phyloP scores from a whole-genome alignment of 2,888 invertebrate genomes.

The Drosophila aldrichi region DNA sequence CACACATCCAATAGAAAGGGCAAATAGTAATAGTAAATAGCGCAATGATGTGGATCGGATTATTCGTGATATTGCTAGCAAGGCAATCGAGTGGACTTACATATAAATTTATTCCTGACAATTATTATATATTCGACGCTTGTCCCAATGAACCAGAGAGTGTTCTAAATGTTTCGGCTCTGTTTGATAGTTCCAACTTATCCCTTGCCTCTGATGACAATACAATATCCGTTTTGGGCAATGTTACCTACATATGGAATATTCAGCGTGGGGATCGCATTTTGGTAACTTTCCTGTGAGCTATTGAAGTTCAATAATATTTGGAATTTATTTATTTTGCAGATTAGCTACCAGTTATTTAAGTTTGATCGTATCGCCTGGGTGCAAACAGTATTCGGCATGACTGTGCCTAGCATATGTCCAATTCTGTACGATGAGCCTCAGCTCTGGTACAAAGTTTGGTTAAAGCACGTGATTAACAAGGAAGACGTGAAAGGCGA shows the following conservation, averaged over 20 bases:
- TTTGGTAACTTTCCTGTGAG: not conserved
- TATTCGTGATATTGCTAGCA: not conserved
- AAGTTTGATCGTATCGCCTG: slow-evolving; percentile 29
- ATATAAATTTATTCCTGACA: not conserved
- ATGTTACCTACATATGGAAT: slow-evolving; percentile 20
- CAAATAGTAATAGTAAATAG: not conserved
- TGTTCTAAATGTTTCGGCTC: not conserved
- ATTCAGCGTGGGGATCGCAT: slow-evolving; percentile 17
- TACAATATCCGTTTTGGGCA: slow-evolving; percentile 10
- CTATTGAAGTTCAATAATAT: not conserved
- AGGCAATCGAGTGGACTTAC: not conserved
- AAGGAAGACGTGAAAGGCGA: slow-evolving; percentile 6
- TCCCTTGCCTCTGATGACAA: not conserved
- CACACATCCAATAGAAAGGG: not conserved
- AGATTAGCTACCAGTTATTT: not conserved
- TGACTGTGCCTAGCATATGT: not conserved
- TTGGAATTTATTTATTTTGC: not conserved
- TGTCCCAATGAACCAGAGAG: not conserved
- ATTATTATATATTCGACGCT: not conserved
- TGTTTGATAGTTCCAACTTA: not conserved
- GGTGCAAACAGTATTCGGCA: slow-evolving; percentile 11
- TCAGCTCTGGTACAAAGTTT: slow-evolving; percentile 27
- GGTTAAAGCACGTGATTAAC: slow-evolving; percentile 24
- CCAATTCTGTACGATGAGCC: not conserved
- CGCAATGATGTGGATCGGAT: not conserved